Conservation (phyloP, 2,113 vertebrate genomes). For the Melierax canorus region DNA sequence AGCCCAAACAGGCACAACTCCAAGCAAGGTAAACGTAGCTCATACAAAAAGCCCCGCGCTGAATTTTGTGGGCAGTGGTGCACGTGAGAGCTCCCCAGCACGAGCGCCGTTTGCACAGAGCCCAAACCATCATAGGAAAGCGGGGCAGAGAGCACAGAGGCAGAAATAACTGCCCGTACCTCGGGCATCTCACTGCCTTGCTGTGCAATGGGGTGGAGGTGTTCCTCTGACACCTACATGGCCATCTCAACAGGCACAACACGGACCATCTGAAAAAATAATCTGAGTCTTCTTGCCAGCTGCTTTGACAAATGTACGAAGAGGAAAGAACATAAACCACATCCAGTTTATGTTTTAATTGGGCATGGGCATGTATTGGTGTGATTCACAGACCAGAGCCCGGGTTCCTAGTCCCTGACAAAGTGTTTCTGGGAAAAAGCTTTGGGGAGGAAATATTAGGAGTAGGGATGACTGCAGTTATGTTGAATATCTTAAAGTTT, state of each 20-base stretch:
- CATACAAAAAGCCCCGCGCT: not conserved
- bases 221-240: not conserved
- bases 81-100: not conserved
- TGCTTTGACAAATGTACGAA: not conserved
- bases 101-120: not conserved
- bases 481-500: not conserved
- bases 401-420: not conserved
- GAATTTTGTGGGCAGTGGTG: not conserved
- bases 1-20: not conserved
- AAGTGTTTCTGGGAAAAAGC: not conserved
- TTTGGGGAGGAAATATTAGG: not conserved
- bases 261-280: too few species aligned
- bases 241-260: not conserved
- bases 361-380: not conserved
- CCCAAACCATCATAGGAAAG: not conserved
- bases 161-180: not conserved
- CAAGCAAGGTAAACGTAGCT: too few species aligned
- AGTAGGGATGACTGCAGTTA: not conserved
- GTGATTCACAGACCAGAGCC: not conserved
- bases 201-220: accelerated
- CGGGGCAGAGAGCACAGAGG: not conserved
- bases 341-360: not conserved
- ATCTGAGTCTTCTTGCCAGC: not conserved
- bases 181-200: accelerated
- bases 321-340: not conserved